These are phyloP conservation scores for Cephus pulcher DNA, from an alignment of 2,888 invertebrate genomes.

Conservation along the genomic window DNA sequence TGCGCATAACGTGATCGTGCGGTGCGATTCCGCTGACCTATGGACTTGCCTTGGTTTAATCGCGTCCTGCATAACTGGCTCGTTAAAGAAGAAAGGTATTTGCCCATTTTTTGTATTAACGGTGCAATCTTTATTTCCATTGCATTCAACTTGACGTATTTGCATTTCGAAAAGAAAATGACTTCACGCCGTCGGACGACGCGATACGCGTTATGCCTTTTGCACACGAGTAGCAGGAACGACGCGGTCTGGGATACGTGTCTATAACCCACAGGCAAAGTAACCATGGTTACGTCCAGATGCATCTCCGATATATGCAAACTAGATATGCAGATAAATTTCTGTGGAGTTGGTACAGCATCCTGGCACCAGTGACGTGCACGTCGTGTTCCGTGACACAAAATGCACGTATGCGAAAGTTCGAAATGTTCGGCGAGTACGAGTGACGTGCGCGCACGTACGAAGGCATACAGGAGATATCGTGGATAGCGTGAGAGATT, in stretches of 20 bases:
- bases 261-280: background rate
- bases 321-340: background rate
- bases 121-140: too few relatives aligned
- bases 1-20: too few relatives aligned
- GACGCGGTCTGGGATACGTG: too few relatives aligned
- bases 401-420: background rate
- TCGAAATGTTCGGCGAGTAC: background rate
- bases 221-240: background rate
- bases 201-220: slow-evolving; percentile 30
- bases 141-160: too few relatives aligned
- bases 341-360: background rate
- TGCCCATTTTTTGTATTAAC: too few relatives aligned
- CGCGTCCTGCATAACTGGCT: too few relatives aligned
- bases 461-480: background rate
- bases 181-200: slow-evolving; percentile 22
- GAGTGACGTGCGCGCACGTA: background rate
- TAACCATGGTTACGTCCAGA: background rate
- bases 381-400: background rate
- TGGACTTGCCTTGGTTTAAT: too few relatives aligned
- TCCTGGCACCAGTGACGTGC: background rate
- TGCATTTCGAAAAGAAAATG: too few relatives aligned
- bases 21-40: too few relatives aligned
- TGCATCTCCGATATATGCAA: background rate
- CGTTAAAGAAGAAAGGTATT: too few relatives aligned
- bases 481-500: background rate